Conservation (phyloP, 2,888 invertebrate genomes). For the Digitonthophagus gazella region DNA sequence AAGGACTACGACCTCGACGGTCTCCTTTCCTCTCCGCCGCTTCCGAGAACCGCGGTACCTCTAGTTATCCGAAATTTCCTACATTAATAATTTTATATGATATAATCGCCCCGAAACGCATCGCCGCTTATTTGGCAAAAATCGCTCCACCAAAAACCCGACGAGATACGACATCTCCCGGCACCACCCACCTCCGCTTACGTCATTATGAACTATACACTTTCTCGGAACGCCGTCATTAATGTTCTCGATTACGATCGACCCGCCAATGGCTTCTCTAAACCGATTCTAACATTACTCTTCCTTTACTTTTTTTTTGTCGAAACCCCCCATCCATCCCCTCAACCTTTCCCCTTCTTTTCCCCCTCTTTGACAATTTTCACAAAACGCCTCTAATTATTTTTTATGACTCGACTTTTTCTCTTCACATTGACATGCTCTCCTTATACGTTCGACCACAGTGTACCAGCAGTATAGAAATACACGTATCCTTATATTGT, state of each 20-base stretch:
- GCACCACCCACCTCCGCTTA: background rate
- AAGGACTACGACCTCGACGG: background rate
- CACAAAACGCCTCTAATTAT: background rate
- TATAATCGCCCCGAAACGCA: conserved; percentile 9
- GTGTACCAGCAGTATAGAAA: too few species aligned
- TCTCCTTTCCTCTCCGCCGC: background rate
- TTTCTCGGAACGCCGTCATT: background rate
- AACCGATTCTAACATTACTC: background rate
- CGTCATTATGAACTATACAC: background rate
- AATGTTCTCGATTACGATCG: background rate
- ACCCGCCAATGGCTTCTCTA: background rate
- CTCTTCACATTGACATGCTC: background rate
- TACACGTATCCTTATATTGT: too few species aligned
- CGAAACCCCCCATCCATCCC: background rate
- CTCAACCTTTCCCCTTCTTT: background rate
- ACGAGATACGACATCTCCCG: background rate
- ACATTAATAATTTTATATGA: conserved; percentile 17
- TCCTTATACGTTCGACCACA: background rate
- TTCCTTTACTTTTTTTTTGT: background rate
- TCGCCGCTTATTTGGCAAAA: conserved; percentile 4
- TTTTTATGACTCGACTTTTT: background rate
- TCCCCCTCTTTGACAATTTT: background rate
- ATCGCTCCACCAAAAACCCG: background rate
- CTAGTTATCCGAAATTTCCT: conserved; percentile 13
- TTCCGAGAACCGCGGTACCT: conserved; percentile 4